Evolutionary conservation across 2,888 invertebrate species (phyloP).

Genomic region (Zygothrica quintamaculata): DNA sequence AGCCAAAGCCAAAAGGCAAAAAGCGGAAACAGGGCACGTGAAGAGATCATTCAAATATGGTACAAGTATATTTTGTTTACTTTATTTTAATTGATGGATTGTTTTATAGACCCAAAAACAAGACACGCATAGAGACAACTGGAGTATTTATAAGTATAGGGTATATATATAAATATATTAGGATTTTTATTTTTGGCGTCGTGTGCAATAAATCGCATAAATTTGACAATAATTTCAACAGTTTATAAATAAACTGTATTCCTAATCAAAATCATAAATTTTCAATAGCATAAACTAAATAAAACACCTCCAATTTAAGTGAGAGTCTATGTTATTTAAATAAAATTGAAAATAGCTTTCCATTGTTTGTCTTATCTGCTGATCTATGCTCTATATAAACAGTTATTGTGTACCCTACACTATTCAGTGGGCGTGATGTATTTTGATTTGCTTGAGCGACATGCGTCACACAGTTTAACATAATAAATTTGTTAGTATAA

Average conservation of each 20-base stretch:
- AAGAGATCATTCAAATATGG: constrained; percentile 36
- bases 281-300: constrained; percentile 25
- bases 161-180: constrained; percentile 8
- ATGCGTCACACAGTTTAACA: constrained; percentile 69
- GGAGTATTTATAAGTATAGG: constrained; percentile 23
- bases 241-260: not conserved
- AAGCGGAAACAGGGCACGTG: constrained; percentile 32
- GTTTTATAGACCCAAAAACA: constrained; percentile 40
- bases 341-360: too few species aligned
- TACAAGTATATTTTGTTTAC: constrained; percentile 52
- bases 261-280: constrained; percentile 37
- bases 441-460: constrained; percentile 54
- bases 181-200: constrained; percentile 47
- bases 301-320: constrained; percentile 37
- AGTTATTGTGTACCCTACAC: too few species aligned
- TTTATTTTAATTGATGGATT: constrained; percentile 58
- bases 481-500: constrained; percentile 74
- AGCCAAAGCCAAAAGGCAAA: constrained; percentile 4
- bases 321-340: not conserved
- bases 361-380: too few species aligned
- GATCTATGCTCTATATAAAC: too few species aligned
- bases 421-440: constrained; percentile 3
- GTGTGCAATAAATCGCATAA: constrained; percentile 72
- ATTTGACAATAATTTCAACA: constrained; percentile 46
- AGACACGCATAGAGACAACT: not conserved